Evolutionary conservation across 2,888 invertebrate species (phyloP), one percentile per base, ranked within the genome.

Genomic region (Drosophila koepferae): DNA sequence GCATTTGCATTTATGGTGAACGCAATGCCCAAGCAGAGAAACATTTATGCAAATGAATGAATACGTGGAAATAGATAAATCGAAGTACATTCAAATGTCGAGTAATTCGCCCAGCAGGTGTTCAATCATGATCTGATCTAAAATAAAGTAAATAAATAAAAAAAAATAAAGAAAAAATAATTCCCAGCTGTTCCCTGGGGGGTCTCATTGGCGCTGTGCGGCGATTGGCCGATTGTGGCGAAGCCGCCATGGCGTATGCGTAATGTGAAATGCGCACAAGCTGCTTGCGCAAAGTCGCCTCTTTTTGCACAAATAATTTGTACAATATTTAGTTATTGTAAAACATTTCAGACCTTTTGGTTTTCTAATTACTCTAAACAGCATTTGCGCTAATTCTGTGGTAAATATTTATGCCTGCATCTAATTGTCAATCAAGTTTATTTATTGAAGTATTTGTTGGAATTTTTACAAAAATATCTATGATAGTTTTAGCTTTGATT

Each of bases 41-140:
- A 36, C 10, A 10, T 40, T 34, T 34, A 61, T 61, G 54, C 43
- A 69, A 64, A 62, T 74, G 12, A 36, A 28, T 36, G 20, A 41
- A 31, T 68, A 67, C 62, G 43, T 60, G 36, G 64, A 69, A 77
- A 63, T 48, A 4, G 41, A 56, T 48, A 61, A 20, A 40, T 34
- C 38, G 10, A 2, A 46, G n/a, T 36, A 3, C 12, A 36, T 36
- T 34, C 20, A 36, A 36, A 10, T 18, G 14, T 18, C 8, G 28
- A 60, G 18, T 41, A 49, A 43, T 34, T 36, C 14, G 6, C 14
- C 9, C 9, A 51, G 44, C 69, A 73, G 73, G 62, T 73, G 76
- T 48, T 44, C 59, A n/a, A 7, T 31, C 64, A 61, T 49, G 60
- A 75, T 7, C 28, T 40, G 49, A n/a, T 23, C 44, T 59, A 14